Conservation (phyloP, 2,113 vertebrate genomes). For the Ifrita kowaldi region DNA sequence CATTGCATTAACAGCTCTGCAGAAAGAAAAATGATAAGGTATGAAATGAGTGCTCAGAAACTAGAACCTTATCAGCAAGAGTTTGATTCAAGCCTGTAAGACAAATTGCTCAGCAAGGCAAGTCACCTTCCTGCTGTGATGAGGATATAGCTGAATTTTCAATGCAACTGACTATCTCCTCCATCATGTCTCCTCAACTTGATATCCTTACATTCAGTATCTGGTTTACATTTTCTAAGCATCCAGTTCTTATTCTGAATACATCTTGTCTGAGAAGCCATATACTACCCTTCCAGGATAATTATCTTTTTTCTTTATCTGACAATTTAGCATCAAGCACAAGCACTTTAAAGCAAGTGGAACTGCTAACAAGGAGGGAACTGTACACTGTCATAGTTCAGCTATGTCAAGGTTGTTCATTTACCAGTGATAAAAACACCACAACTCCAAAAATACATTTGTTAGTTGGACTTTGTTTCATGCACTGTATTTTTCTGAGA, state of each 20-base stretch:
- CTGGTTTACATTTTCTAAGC: conserved; percentile 69
- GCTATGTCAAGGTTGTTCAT: not conserved
- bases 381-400: not conserved
- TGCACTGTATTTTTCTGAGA: not conserved
- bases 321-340: conserved; percentile 64
- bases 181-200: conserved; percentile 71
- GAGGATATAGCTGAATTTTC: conserved; percentile 77
- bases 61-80: conserved; percentile 79
- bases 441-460: conserved; percentile 12
- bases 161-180: conserved; percentile 73
- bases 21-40: conserved; percentile 82
- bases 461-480: not conserved
- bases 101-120: conserved; percentile 81
- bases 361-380: conserved; percentile 49
- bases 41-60: conserved; percentile 78
- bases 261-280: conserved; percentile 69
- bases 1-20: conserved; percentile 73
- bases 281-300: conserved; percentile 51
- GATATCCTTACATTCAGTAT: conserved; percentile 60
- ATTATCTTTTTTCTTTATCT: conserved; percentile 73
- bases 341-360: conserved; percentile 52
- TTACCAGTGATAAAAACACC: conserved; percentile 14
- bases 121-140: conserved; percentile 81
- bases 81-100: conserved; percentile 79
- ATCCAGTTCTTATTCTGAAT: conserved; percentile 72